Evolutionary conservation across 2,797 vertebrate genomes (phyloP).

Genomic region (Ibycter americanus): DNA sequence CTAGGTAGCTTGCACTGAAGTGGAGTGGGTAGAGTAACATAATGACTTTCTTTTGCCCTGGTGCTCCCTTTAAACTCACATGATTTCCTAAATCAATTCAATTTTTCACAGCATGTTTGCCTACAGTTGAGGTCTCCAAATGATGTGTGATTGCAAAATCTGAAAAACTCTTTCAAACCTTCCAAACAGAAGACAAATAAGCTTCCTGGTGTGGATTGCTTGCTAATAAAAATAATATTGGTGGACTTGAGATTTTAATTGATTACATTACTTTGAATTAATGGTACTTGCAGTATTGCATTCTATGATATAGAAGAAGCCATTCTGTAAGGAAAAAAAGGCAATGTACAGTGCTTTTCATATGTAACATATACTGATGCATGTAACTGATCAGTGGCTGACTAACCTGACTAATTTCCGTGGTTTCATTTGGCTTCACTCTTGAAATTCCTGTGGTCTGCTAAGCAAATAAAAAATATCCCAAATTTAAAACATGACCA

Average conservation of each 20-base stretch:
- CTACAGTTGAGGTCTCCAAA: background rate
- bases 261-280: conserved; percentile 23
- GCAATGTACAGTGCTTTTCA: background rate
- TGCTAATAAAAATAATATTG: background rate
- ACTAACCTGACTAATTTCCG: conserved; percentile 48
- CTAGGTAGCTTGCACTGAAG: background rate
- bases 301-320: background rate
- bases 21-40: background rate
- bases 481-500: conserved; percentile 64
- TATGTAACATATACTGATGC: background rate
- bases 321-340: background rate
- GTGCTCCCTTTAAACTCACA: background rate
- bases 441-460: conserved; percentile 42
- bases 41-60: background rate
- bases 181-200: background rate
- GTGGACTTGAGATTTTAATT: background rate
- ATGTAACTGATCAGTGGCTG: background rate
- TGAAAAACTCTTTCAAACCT: background rate
- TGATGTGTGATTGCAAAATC: background rate
- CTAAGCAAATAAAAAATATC: conserved; percentile 54
- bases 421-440: conserved; percentile 54
- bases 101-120: background rate
- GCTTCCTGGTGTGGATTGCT: background rate
- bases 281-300: background rate
- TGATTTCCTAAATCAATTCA: background rate